Evolutionary conservation across 2,113 vertebrate species (phyloP).

Genomic region (Mobula birostris): DNA sequence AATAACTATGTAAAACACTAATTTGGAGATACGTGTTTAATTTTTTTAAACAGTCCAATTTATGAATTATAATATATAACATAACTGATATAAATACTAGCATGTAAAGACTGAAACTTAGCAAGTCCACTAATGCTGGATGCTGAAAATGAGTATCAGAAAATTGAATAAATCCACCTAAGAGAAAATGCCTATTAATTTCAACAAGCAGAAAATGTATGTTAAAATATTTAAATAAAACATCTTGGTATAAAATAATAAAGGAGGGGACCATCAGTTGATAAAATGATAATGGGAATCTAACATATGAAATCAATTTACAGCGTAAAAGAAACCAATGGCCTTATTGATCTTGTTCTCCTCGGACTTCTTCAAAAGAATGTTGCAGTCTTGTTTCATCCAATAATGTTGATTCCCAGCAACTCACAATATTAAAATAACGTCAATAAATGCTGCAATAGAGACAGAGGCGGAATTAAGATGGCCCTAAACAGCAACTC

Average conservation of each 20-base stretch:
- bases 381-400: neutral
- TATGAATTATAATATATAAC: too few species aligned
- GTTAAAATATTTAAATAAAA: neutral
- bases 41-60: neutral
- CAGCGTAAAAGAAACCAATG: neutral
- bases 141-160: neutral
- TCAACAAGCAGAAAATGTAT: neutral
- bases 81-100: neutral
- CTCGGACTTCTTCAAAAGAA: neutral
- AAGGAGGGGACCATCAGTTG: neutral
- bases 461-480: too few species aligned
- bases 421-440: neutral
- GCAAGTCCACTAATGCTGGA: neutral
- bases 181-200: neutral
- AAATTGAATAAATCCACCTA: neutral
- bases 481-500: too few species aligned
- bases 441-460: neutral
- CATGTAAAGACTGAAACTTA: neutral
- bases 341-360: neutral
- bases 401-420: neutral
- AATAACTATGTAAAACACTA: neutral
- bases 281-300: neutral
- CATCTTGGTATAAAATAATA: too few species aligned
- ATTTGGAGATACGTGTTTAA: neutral
- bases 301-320: neutral